These are phyloP conservation scores for Pseudorasbora parva DNA, from an alignment of 2,113 vertebrate genomes.

Conservation along the genomic window DNA sequence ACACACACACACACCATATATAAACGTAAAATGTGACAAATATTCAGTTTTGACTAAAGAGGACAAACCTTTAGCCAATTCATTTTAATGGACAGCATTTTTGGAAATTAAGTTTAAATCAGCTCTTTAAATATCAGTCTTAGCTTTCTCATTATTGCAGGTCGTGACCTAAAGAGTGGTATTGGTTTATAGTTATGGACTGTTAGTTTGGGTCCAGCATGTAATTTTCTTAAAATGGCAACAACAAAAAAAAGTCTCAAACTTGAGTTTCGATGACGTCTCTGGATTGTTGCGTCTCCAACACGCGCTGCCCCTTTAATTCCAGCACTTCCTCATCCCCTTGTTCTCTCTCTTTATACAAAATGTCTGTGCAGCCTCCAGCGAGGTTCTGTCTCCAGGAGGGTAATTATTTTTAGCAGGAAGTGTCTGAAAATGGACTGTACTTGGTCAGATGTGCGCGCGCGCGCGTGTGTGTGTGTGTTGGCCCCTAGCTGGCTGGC, in stretches of 20 bases:
- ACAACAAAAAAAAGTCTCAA: no score
- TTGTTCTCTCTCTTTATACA: constrained; percentile 33
- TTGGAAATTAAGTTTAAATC: neutral
- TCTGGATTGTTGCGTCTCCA: neutral
- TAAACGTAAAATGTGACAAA: neutral
- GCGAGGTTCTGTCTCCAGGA: constrained; percentile 48
- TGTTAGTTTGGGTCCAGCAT: no score
- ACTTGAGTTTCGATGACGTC: neutral
- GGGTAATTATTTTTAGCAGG: constrained; percentile 57
- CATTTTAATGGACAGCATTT: neutral
- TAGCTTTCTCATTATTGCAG: neutral
- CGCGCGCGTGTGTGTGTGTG: constrained; percentile 8
- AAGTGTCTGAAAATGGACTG: constrained; percentile 43
- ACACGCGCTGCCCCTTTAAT: constrained; percentile 26
- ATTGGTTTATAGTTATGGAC: no score
- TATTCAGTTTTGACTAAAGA: neutral
- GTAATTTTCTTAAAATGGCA: no score
- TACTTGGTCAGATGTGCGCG: constrained; percentile 10
- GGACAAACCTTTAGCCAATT: no score
- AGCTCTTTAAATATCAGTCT: neutral
- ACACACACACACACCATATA: no score
- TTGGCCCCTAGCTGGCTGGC: constrained; percentile 19
- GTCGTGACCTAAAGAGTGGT: neutral
- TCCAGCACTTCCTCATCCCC: constrained; percentile 36
- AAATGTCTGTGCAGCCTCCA: constrained; percentile 40